These are phyloP conservation scores for Burhinus bistriatus DNA, from an alignment of 2,113 vertebrate species.

Conservation along the genomic window DNA sequence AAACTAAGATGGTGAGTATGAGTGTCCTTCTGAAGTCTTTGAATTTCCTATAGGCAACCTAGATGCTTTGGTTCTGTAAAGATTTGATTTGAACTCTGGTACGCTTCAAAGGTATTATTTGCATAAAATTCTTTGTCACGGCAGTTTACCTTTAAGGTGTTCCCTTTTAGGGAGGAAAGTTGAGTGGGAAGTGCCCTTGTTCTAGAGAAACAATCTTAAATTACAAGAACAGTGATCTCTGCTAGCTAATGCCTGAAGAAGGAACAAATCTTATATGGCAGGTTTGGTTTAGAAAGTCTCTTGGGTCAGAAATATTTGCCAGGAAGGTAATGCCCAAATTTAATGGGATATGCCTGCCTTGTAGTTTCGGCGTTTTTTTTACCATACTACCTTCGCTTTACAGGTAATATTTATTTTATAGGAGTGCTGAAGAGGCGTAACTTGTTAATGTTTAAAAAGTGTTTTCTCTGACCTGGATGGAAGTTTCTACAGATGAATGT, in stretches of 20 bases:
- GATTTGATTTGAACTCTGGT: background rate
- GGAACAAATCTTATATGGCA: background rate
- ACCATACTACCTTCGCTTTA: background rate
- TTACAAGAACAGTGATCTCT: background rate
- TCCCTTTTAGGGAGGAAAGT: background rate
- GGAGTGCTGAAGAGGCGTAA: background rate
- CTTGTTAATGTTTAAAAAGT: background rate
- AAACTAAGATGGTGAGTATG: background rate
- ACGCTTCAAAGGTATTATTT: background rate
- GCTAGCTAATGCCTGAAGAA: background rate
- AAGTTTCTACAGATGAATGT: background rate
- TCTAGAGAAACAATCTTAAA: background rate
- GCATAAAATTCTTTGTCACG: background rate
- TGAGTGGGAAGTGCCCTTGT: background rate
- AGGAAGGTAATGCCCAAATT: background rate
- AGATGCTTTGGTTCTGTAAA: background rate
- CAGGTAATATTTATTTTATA: background rate
- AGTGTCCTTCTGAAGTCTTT: background rate
- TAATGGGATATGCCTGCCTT: background rate
- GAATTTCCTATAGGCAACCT: background rate
- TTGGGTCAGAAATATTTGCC: background rate
- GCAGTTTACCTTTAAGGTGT: background rate
- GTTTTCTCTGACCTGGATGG: background rate
- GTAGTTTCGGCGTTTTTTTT: background rate
- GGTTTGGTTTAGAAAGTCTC: background rate